These are phyloP conservation scores for Lasioglossum zephyrum DNA, from an alignment of 2,888 invertebrate genomes.

Conservation along the genomic window DNA sequence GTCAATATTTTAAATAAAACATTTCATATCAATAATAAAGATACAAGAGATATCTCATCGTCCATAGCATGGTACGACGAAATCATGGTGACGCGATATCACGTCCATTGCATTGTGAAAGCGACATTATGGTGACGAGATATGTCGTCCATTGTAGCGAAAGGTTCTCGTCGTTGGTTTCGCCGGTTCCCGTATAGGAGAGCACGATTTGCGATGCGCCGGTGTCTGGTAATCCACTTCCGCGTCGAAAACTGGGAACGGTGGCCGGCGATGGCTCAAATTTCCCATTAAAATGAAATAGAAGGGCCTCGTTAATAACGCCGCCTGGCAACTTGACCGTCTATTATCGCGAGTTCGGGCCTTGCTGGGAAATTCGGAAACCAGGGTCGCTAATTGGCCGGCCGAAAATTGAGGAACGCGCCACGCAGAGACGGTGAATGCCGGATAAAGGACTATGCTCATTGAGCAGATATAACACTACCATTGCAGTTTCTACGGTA, in stretches of 20 bases:
- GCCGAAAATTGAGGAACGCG: background rate
- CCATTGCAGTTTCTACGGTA: background rate
- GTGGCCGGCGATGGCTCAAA: background rate
- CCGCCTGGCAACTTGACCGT: background rate
- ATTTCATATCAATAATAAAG: too few relatives aligned
- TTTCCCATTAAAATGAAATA: slow-evolving; percentile 14
- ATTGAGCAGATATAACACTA: background rate
- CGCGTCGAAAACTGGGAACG: slow-evolving; percentile 12
- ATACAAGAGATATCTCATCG: background rate
- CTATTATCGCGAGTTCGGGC: slow-evolving; percentile 14
- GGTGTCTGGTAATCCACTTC: background rate
- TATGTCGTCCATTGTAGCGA: background rate
- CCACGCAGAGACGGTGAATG: background rate
- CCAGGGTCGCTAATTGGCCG: slow-evolving; percentile 5
- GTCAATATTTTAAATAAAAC: too few relatives aligned
- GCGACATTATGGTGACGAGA: background rate
- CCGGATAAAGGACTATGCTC: background rate
- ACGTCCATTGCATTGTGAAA: background rate
- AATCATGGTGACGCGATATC: background rate
- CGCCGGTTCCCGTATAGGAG: background rate
- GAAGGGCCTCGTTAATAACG: slow-evolving; percentile 14
- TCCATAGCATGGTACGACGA: background rate
- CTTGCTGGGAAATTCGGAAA: background rate
- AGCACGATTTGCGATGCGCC: slow-evolving; percentile 12
- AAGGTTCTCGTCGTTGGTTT: background rate